Evolutionary conservation across 2,797 vertebrate species (phyloP).

Genomic region (Pagetopsis macropterus): DNA sequence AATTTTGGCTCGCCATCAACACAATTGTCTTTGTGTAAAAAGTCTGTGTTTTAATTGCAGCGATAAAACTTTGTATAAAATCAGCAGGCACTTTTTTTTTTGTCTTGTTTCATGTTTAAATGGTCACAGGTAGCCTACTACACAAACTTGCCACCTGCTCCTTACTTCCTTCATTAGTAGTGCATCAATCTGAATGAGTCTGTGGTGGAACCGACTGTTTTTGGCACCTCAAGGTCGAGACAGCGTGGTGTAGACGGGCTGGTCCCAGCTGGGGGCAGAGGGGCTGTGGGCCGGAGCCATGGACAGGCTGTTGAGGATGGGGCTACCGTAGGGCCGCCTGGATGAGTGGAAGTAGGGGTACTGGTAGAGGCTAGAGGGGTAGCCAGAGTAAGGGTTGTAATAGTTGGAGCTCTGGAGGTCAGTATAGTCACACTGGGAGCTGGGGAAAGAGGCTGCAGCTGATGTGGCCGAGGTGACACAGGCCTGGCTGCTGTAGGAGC

Average conservation of each 20-base stretch:
- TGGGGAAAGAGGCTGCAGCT: constrained; percentile 85
- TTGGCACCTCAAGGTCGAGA: constrained; percentile 86
- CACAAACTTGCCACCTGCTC: constrained; percentile 50
- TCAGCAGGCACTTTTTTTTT: constrained; percentile 93
- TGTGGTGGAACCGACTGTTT: constrained; percentile 37
- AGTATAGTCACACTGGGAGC: constrained; percentile 95
- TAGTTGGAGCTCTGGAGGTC: constrained; percentile 96
- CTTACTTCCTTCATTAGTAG: constrained; percentile 78
- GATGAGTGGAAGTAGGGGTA: constrained; percentile 97
- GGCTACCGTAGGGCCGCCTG: constrained; percentile 90
- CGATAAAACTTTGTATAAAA: constrained; percentile 80
- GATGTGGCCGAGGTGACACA: constrained; percentile 85
- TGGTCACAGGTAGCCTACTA: constrained; percentile 66
- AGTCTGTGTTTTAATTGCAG: constrained; percentile 69
- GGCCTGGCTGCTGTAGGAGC: constrained; percentile 87
- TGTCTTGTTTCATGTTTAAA: constrained; percentile 69
- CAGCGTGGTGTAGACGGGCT: constrained; percentile 96
- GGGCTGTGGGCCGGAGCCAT: constrained; percentile 94
- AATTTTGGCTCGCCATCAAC: constrained; percentile 79
- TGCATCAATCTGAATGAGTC: constrained; percentile 78
- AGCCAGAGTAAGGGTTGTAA: constrained; percentile 93
- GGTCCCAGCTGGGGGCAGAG: constrained; percentile 91
- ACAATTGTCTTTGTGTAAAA: constrained; percentile 72
- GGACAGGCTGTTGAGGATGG: constrained; percentile 92
- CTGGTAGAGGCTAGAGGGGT: constrained; percentile 94